Conservation (phyloP, 2,797 vertebrate genomes). For the Rousettus madagascariensis region DNA sequence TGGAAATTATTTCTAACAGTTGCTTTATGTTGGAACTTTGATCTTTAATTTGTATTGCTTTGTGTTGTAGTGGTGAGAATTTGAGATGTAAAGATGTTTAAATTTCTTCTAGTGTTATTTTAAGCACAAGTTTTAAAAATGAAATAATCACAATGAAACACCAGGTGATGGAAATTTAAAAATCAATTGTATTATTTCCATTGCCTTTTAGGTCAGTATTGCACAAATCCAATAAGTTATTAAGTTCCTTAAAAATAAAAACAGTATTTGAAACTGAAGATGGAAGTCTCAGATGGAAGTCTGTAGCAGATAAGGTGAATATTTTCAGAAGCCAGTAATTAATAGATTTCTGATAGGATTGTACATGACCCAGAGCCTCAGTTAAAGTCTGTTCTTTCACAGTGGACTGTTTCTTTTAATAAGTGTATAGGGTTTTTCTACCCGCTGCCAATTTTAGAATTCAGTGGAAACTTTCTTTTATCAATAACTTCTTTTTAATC, state of each 20-base stretch:
- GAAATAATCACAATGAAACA: conserved; percentile 48
- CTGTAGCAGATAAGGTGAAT: conserved; percentile 60
- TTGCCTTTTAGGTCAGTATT: conserved; percentile 52
- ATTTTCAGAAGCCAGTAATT: conserved; percentile 73
- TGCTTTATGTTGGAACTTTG: conserved; percentile 17
- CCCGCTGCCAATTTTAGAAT: conserved; percentile 44
- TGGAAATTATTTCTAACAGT: conserved; percentile 37
- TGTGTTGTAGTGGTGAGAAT: conserved; percentile 40
- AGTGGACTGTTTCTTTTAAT: conserved; percentile 41
- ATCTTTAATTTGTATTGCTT: conserved; percentile 62
- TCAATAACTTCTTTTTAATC: conserved; percentile 19
- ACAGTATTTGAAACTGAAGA: conserved; percentile 56
- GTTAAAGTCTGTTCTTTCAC: conserved; percentile 40
- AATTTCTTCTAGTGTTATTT: conserved; percentile 51
- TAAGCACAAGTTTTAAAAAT: conserved; percentile 48
- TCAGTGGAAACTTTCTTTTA: conserved; percentile 50
- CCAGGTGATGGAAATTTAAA: conserved; percentile 57
- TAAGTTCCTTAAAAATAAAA: conserved; percentile 62
- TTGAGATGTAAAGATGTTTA: conserved; percentile 36
- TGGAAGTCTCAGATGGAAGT: conserved; percentile 57
- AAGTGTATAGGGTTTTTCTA: neutral
- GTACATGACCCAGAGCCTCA: conserved; percentile 43
- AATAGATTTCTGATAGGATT: conserved; percentile 78
- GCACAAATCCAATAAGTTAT: conserved; percentile 51
- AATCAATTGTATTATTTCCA: conserved; percentile 53